These are phyloP conservation scores for Pangasius krempfi DNA, from an alignment of 2,797 vertebrate genomes.

Conservation along the genomic window DNA sequence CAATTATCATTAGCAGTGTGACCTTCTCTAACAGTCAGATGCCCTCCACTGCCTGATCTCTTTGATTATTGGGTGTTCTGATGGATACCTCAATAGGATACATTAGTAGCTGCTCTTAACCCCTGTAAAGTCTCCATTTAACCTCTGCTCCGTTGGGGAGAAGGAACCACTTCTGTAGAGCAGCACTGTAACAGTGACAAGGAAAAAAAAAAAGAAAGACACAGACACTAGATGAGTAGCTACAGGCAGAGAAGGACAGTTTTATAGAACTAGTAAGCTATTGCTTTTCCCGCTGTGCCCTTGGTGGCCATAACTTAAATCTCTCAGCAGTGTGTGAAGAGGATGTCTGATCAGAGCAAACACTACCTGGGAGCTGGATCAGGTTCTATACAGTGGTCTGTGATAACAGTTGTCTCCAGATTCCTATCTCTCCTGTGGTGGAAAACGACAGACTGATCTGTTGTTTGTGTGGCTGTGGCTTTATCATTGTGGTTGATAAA, in stretches of 20 bases:
- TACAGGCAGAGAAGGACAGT: constrained; percentile 35
- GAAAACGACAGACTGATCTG: constrained; percentile 36
- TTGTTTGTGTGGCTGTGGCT: constrained; percentile 40
- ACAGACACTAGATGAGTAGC: constrained; percentile 42
- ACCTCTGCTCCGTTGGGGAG: constrained; percentile 4
- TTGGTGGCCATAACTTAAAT: constrained; percentile 31
- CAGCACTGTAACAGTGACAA: constrained; percentile 11
- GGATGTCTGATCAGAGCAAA: constrained; percentile 48
- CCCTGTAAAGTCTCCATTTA: constrained; percentile 32
- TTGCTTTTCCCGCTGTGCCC: constrained; percentile 41
- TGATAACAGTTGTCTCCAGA: constrained; percentile 57
- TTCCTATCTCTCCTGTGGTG: constrained; percentile 52
- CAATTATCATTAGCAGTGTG: constrained; percentile 9
- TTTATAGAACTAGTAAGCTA: constrained; percentile 52
- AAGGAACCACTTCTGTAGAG: constrained; percentile 8
- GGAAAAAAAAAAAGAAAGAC: neutral
- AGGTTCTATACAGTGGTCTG: constrained; percentile 43
- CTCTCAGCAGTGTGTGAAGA: constrained; percentile 34
- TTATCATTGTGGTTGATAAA: constrained; percentile 49
- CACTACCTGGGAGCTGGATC: constrained; percentile 39
- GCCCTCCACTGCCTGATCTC: neutral
- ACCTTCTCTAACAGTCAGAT: neutral
- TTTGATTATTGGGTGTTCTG: constrained; percentile 25
- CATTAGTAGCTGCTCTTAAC: constrained; percentile 27
- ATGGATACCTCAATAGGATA: constrained; percentile 19